Conservation (phyloP, 2,888 invertebrate genomes). For the Troides helena region DNA sequence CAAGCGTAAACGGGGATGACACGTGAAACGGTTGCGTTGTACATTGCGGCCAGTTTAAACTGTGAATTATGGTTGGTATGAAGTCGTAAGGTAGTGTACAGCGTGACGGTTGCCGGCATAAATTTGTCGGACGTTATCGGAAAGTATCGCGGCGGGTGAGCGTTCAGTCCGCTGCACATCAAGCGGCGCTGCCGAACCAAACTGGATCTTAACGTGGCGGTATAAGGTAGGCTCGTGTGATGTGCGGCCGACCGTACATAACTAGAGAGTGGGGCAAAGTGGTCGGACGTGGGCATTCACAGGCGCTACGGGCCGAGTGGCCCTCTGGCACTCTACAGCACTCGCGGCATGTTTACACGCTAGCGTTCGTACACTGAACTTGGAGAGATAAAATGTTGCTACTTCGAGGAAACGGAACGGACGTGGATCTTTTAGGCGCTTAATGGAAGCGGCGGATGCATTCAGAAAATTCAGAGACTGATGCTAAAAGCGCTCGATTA, state of each 20-base stretch:
- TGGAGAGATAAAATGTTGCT: conserved; percentile 58
- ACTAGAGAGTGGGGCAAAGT: conserved; percentile 31
- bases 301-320: conserved; percentile 33
- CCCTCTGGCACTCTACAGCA: conserved; percentile 34
- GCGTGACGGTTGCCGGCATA: conserved; percentile 28
- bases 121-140: conserved; percentile 31
- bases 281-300: conserved; percentile 34
- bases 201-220: conserved; percentile 11
- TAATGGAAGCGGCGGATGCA: conserved; percentile 44
- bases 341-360: conserved; percentile 49
- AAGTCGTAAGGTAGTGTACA: conserved; percentile 30
- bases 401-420: conserved; percentile 64
- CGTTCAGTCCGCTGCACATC: conserved; percentile 21
- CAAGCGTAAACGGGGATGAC: conserved; percentile 22
- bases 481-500: conserved; percentile 35
- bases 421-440: conserved; percentile 46
- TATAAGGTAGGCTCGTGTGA: conserved; percentile 12
- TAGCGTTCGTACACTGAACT: conserved; percentile 64
- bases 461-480: conserved; percentile 35
- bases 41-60: conserved; percentile 29
- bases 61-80: conserved; percentile 24
- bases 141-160: conserved; percentile 26
- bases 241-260: conserved; percentile 29
- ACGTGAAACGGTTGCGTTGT: conserved; percentile 24
- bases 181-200: conserved; percentile 6